Evolutionary conservation across 1,140 invertebrate species (phyloP).

Genomic region (Thaumetopoea pityocampa): DNA sequence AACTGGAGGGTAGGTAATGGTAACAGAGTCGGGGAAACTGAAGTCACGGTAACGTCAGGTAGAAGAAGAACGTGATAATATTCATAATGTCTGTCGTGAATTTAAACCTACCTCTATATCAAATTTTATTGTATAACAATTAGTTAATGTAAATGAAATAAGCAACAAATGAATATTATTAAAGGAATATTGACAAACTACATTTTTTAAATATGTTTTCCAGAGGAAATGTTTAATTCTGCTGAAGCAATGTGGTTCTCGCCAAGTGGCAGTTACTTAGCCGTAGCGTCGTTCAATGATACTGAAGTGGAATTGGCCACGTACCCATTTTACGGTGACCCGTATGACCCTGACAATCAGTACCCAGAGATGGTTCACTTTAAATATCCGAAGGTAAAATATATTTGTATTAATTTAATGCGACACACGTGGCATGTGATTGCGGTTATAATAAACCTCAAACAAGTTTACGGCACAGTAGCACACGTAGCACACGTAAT

Average conservation of each 20-base stretch:
- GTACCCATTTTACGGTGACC: slow-evolving; percentile 77
- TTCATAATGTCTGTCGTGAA: no score
- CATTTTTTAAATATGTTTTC: no score
- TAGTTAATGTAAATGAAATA: not conserved
- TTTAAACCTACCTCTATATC: no score
- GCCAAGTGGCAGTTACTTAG: slow-evolving; percentile 82
- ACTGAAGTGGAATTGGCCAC: slow-evolving; percentile 57
- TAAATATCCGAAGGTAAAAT: slow-evolving; percentile 88
- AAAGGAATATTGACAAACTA: no score
- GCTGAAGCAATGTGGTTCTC: slow-evolving; percentile 91
- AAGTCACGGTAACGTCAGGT: no score
- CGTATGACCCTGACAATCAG: slow-evolving; percentile 77
- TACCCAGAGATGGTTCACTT: slow-evolving; percentile 81
- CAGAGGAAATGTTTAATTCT: slow-evolving; percentile 89
- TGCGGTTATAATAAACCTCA: no score
- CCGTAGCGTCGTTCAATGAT: slow-evolving; percentile 89
- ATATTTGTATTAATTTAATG: not conserved
- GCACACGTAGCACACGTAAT: no score
- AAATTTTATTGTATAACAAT: no score
- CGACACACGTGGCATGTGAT: slow-evolving; percentile 1
- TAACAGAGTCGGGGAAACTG: no score
- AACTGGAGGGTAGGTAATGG: no score
- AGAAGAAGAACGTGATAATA: no score
- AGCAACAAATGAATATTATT: not conserved
- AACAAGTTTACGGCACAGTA: no score